phyloP scores from a whole-genome alignment of 2,888 invertebrate genomes.

The Cheilosia vernalis region DNA sequence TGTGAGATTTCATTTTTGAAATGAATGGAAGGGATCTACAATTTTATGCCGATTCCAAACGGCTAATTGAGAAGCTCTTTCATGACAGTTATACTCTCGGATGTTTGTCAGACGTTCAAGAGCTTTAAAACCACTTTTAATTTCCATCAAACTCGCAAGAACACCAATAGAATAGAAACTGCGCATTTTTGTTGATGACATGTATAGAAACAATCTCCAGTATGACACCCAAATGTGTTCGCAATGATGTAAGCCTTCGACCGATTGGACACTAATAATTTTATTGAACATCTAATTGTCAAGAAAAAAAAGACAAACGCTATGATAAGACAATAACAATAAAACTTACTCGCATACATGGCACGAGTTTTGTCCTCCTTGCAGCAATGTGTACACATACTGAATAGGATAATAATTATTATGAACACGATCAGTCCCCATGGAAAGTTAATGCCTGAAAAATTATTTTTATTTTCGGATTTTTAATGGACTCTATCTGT shows the following conservation, averaged over 20 bases:
- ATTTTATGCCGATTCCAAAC: no score
- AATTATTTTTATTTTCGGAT: conserved; percentile 3
- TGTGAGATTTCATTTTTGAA: no score
- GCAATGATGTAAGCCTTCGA: neutral
- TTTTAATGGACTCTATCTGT: neutral
- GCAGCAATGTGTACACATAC: conserved; percentile 37
- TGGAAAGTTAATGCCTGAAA: conserved; percentile 34
- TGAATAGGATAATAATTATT: conserved; percentile 24
- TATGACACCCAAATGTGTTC: neutral
- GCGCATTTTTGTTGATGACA: neutral
- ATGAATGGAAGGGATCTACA: no score
- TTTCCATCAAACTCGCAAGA: neutral
- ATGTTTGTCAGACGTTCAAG: no score
- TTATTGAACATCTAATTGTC: neutral
- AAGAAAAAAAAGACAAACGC: neutral
- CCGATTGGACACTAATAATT: neutral
- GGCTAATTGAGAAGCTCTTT: no score
- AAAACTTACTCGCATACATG: conserved; percentile 51
- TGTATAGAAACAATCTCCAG: neutral
- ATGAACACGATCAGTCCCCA: conserved; percentile 39
- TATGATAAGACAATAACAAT: neutral
- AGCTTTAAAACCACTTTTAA: no score
- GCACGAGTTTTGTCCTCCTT: conserved; percentile 2
- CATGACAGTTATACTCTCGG: no score
- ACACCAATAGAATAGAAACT: neutral